Percentiles rank a stretch among this genome's conserved stretches.
phyloP scores from a whole-genome alignment of 2,113 vertebrate species.

The Arenaria interpres region DNA sequence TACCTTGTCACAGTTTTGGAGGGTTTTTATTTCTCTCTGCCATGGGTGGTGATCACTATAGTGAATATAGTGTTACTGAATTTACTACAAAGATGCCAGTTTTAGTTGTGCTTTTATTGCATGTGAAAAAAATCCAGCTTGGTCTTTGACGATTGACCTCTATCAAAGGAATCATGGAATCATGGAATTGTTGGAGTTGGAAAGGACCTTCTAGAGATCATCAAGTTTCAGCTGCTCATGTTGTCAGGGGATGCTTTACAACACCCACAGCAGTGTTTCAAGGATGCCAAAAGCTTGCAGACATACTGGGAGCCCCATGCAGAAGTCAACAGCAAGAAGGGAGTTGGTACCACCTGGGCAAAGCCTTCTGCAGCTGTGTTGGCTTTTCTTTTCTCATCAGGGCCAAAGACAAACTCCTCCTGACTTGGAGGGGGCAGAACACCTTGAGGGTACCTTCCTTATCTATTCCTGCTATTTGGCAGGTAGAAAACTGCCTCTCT shows the following conservation, averaged over 20 bases:
- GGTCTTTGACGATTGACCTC: rapidly evolving
- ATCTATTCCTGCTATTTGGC: not conserved
- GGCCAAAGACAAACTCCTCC: not conserved
- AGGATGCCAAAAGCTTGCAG: not conserved
- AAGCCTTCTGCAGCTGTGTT: not conserved
- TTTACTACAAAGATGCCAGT: not conserved
- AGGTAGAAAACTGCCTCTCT: not conserved
- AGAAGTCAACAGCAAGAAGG: not conserved
- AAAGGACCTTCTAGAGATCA: too few relatives aligned
- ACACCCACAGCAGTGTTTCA: not conserved
- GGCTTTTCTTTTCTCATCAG: not conserved
- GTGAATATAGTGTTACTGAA: not conserved
- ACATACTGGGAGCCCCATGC: too few relatives aligned
- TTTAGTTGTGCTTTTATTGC: not conserved
- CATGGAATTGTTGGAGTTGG: too few relatives aligned
- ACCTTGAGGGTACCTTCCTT: not conserved
- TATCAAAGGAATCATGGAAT: not conserved
- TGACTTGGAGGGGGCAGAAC: not conserved
- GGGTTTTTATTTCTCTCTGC: not conserved
- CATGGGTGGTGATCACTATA: not conserved
- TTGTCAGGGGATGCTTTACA: not conserved
- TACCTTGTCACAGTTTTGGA: not conserved
- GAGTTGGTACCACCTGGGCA: not conserved
- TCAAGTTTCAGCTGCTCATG: rapidly evolving
- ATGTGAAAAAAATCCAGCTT: rapidly evolving